These are phyloP conservation scores for Fissipunctia ypsillon DNA, from an alignment of 2,888 invertebrate species.

Conservation along the genomic window DNA sequence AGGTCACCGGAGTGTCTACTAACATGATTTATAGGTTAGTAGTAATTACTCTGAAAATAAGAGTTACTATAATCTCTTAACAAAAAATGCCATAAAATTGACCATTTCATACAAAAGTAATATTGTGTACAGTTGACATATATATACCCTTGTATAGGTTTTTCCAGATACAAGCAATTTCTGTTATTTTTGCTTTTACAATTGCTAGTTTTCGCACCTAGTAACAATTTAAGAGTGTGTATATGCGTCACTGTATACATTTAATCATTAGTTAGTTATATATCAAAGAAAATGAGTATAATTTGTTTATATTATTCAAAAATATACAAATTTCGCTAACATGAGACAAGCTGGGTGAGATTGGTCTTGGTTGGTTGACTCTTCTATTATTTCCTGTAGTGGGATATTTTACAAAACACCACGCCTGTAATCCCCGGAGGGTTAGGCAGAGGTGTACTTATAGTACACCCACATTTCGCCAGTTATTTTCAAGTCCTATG, in stretches of 20 bases:
- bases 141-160: neutral
- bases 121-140: conserved; percentile 36
- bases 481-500: too few species aligned
- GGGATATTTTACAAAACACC: neutral
- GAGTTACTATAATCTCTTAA: neutral
- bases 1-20: neutral
- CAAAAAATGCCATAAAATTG: neutral
- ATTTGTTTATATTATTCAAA: conserved; percentile 34
- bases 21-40: neutral
- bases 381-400: neutral
- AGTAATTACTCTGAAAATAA: neutral
- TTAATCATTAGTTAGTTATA: conserved; percentile 31
- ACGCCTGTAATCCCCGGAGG: neutral
- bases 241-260: conserved; percentile 47
- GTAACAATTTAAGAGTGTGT: neutral
- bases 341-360: neutral
- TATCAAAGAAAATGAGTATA: conserved; percentile 30
- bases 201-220: neutral
- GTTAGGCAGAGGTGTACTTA: neutral
- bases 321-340: neutral
- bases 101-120: conserved; percentile 37
- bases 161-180: neutral
- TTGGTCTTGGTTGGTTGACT: too few species aligned
- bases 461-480: neutral
- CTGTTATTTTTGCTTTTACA: neutral